Conservation (phyloP, 2,888 invertebrate genomes). For the Philereme transversata region DNA sequence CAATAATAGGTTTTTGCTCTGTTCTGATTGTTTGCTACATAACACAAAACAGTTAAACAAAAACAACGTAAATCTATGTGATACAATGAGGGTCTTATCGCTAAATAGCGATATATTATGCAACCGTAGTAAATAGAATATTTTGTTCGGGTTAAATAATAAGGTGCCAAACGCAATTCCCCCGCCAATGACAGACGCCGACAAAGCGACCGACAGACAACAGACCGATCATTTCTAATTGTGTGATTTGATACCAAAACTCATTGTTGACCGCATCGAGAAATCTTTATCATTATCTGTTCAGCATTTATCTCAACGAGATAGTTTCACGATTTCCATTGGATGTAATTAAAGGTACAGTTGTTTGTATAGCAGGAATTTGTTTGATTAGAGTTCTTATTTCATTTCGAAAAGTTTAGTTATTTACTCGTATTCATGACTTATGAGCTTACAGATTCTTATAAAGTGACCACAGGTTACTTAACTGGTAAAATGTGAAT, state of each 20-base stretch:
- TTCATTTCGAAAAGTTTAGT: neutral
- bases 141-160: slow-evolving; percentile 1
- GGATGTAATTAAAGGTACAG: slow-evolving; percentile 25
- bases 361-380: slow-evolving; percentile 26
- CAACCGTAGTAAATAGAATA: too few relatives aligned
- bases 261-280: slow-evolving; percentile 73
- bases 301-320: slow-evolving; percentile 27
- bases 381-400: slow-evolving; percentile 2
- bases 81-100: too few relatives aligned
- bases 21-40: too few relatives aligned
- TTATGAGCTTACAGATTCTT: too few relatives aligned
- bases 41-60: too few relatives aligned
- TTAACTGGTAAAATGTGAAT: too few relatives aligned
- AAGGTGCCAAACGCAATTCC: slow-evolving; percentile 45
- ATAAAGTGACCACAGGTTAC: too few relatives aligned
- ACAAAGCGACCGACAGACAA: slow-evolving; percentile 63
- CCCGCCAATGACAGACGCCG: slow-evolving; percentile 66
- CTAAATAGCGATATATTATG: too few relatives aligned
- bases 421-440: too few relatives aligned
- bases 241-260: slow-evolving; percentile 82
- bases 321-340: slow-evolving; percentile 31
- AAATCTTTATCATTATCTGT: slow-evolving; percentile 66
- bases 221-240: slow-evolving; percentile 80
- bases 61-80: too few relatives aligned
- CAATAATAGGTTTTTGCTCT: too few relatives aligned